Evolutionary conservation across 2,797 vertebrate genomes (phyloP).

Genomic region (Muraenolepis orangiensis): DNA sequence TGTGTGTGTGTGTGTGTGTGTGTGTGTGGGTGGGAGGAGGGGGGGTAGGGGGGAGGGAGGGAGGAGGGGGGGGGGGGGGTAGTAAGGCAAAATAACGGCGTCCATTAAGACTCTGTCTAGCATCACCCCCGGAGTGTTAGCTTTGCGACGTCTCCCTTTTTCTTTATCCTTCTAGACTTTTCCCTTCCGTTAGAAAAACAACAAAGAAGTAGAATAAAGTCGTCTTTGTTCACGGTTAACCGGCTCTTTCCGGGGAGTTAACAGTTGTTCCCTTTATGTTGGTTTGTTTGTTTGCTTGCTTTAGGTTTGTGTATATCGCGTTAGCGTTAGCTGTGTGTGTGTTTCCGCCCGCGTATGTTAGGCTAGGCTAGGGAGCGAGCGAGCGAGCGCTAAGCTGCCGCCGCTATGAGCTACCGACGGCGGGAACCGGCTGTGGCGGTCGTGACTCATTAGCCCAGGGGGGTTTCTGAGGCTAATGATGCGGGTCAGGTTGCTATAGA

Average conservation of each 20-base stretch:
- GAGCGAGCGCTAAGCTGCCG: neutral
- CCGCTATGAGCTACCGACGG: neutral
- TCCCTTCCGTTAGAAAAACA: neutral
- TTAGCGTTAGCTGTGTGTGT: neutral
- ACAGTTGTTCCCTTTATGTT: neutral
- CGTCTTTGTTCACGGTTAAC: neutral
- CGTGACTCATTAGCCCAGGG: neutral
- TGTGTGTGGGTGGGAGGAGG: too few species aligned
- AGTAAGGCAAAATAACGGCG: conserved; percentile 13
- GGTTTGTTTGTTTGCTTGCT: too few species aligned
- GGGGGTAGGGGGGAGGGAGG: neutral
- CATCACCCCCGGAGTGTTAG: neutral
- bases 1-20: too few species aligned
- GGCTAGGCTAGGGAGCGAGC: too few species aligned
- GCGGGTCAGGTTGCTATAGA: neutral
- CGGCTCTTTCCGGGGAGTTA: neutral
- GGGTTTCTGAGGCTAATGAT: neutral
- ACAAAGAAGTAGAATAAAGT: neutral
- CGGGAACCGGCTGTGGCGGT: neutral
- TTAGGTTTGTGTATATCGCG: neutral
- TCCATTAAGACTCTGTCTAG: conserved; percentile 34
- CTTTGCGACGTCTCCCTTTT: neutral
- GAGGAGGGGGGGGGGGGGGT: neutral
- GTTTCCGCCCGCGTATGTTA: neutral
- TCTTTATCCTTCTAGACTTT: neutral